Evolutionary conservation across 2,888 invertebrate genomes (phyloP).

Genomic region (Polyommatus iphigenia): DNA sequence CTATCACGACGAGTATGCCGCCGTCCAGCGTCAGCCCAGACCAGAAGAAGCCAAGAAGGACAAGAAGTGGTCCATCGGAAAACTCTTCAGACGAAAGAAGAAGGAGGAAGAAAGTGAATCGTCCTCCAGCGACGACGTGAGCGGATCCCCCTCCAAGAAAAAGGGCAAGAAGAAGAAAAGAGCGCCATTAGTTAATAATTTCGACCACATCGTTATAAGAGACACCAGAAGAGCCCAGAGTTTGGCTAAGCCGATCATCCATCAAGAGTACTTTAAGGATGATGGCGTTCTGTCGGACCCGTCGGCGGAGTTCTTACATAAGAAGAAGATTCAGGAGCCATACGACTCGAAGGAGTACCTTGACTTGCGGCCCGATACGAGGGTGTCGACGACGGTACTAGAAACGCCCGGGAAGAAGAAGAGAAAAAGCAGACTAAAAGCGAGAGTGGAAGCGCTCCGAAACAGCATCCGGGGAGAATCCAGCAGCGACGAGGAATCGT

Average conservation of each 20-base stretch:
- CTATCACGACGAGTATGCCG: conserved; percentile 67
- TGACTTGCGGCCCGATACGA: conserved; percentile 63
- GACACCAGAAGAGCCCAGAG: conserved; percentile 76
- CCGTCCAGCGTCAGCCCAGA: conserved; percentile 60
- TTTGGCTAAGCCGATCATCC: conserved; percentile 61
- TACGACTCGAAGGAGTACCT: conserved; percentile 67
- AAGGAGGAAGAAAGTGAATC: conserved; percentile 82
- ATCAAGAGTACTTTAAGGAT: conserved; percentile 61
- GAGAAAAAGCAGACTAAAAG: conserved; percentile 82
- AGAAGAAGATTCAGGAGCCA: conserved; percentile 63
- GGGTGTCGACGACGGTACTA: conserved; percentile 67
- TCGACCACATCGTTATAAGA: conserved; percentile 84
- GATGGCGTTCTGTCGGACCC: conserved; percentile 81
- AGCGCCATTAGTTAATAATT: conserved; percentile 77
- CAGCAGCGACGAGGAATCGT: conserved; percentile 87
- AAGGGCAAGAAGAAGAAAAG: conserved; percentile 78
- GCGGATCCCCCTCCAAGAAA: conserved; percentile 66
- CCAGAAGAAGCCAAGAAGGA: conserved; percentile 73
- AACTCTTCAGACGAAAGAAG: conserved; percentile 88
- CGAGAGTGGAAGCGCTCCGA: conserved; percentile 83
- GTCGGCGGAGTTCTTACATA: conserved; percentile 73
- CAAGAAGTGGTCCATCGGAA: conserved; percentile 91
- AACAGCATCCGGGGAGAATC: conserved; percentile 82
- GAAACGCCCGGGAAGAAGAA: conserved; percentile 78
- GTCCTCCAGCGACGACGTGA: conserved; percentile 74